Evolutionary conservation across 2,113 vertebrate genomes (phyloP).

Genomic region (Tylochromis polylepis): DNA sequence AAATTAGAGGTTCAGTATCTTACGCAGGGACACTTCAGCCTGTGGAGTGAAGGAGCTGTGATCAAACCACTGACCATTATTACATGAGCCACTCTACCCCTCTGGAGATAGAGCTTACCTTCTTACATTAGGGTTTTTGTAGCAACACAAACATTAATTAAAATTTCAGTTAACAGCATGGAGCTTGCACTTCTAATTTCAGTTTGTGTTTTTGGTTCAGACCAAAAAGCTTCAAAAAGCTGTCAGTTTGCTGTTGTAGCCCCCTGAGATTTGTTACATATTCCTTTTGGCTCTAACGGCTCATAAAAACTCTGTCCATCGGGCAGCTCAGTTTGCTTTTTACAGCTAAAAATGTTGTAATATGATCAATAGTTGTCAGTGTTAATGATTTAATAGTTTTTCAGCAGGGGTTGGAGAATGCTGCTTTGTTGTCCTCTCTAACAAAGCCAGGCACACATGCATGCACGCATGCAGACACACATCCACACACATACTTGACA

Average conservation of each 20-base stretch:
- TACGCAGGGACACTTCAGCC: neutral
- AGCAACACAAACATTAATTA: neutral
- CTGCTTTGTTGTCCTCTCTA: accelerated
- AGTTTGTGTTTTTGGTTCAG: too few relatives aligned
- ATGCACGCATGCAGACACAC: neutral
- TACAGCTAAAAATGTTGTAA: neutral
- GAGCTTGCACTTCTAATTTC: accelerated
- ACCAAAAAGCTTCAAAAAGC: too few relatives aligned
- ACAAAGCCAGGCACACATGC: neutral
- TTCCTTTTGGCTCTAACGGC: neutral
- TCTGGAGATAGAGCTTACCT: neutral
- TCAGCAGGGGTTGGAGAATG: accelerated
- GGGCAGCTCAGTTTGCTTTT: neutral
- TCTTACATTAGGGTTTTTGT: neutral
- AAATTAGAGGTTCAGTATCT: neutral
- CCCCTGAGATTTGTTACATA: neutral
- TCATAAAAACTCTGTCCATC: neutral
- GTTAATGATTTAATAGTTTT: neutral
- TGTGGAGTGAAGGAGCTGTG: accelerated
- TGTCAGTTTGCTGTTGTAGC: neutral
- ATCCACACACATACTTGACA: neutral
- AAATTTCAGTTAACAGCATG: neutral
- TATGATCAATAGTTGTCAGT: neutral
- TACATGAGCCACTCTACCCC: too few relatives aligned
- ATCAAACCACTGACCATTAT: neutral